Conservation (phyloP, 1,140 invertebrate species). For the Aphelenchoides fujianensis region DNA sequence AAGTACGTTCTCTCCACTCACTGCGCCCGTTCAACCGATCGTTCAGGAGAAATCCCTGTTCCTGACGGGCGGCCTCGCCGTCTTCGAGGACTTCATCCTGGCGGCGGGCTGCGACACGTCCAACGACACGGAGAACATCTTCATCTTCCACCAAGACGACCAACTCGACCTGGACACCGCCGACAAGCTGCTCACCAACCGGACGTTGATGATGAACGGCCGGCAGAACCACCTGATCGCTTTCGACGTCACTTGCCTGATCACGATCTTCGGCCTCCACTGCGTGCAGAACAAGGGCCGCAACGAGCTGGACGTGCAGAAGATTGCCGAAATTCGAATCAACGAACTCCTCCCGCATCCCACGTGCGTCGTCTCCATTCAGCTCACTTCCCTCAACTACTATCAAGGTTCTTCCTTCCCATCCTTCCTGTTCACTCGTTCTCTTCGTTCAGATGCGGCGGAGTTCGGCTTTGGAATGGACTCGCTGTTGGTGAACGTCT, state of each 20-base stretch:
- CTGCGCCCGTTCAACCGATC: no score
- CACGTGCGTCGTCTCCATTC: conserved; percentile 86
- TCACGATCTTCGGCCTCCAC: conserved; percentile 37
- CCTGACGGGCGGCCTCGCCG: conserved; percentile 88
- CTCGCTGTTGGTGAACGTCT: conserved; percentile 57
- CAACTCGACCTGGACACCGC: conserved; percentile 83
- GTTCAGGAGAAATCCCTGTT: conserved; percentile 96
- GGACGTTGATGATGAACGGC: conserved; percentile 77
- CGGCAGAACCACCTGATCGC: conserved; percentile 69
- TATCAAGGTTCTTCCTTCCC: conserved; percentile 59
- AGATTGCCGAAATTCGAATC: conserved; percentile 77
- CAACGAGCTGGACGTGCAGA: conserved; percentile 71
- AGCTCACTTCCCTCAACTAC: conserved; percentile 74
- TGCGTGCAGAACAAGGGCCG: conserved; percentile 31
- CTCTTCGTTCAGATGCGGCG: conserved; percentile 42
- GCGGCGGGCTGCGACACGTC: conserved; percentile 81
- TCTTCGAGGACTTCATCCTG: conserved; percentile 81
- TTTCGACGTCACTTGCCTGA: conserved; percentile 53
- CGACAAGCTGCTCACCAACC: conserved; percentile 74
- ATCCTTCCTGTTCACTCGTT: background rate
- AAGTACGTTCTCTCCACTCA: no score
- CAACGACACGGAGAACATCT: conserved; percentile 79
- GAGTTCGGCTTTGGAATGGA: conserved; percentile 56
- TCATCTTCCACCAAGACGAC: conserved; percentile 69
- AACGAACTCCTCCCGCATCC: conserved; percentile 87